A percentile compares a stretch with the other conserved stretches of the same genome.
Conservation (phyloP, 2,113 vertebrate species). For the Pituophis catenifer region DNA sequence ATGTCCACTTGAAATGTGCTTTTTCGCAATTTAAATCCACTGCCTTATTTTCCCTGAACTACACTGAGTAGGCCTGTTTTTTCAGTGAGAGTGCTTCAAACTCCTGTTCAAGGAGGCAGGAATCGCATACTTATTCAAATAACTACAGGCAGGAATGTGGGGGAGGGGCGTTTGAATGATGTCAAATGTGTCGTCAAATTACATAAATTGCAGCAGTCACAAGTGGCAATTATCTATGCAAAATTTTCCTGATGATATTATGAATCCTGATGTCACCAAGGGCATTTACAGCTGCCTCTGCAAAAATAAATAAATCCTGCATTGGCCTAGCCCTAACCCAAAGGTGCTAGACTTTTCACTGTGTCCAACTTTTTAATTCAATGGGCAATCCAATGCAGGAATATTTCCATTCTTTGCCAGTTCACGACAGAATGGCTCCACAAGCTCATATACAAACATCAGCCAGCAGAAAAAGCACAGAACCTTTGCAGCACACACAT, state of each 20-base stretch:
- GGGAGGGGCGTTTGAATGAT: background rate
- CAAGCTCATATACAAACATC: fast-evolving
- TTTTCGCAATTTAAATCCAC: background rate
- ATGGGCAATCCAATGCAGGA: background rate
- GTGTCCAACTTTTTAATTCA: background rate
- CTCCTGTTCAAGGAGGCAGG: background rate
- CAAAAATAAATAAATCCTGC: background rate
- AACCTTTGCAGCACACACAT: background rate
- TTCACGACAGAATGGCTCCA: background rate
- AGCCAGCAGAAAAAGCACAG: background rate
- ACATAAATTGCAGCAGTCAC: background rate
- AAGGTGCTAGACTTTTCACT: background rate
- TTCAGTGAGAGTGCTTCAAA: background rate
- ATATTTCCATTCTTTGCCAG: background rate
- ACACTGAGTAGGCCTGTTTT: background rate
- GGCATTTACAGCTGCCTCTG: background rate
- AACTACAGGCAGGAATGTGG: background rate
- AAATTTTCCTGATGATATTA: background rate
- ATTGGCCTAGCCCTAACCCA: background rate
- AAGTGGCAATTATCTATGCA: background rate
- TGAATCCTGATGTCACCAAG: background rate
- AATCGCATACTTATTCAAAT: background rate
- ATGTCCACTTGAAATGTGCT: background rate
- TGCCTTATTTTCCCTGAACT: background rate
- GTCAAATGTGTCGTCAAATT: background rate